phyloP scores from a whole-genome alignment of 2,888 invertebrate genomes.

The Microplitis manilae region DNA sequence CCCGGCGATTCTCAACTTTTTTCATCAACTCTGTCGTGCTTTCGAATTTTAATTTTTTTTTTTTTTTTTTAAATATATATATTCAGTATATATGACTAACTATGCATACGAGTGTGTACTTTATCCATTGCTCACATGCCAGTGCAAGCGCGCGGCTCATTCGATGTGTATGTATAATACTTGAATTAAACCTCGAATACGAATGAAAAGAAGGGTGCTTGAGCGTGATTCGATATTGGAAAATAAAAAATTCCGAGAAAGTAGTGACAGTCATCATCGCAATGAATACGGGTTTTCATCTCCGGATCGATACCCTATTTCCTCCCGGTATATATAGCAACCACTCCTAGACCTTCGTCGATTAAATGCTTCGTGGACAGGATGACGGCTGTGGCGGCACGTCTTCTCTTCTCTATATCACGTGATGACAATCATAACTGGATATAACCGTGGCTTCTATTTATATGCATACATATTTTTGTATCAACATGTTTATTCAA shows the following conservation, averaged over 20 bases:
- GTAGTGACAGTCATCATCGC: conserved; percentile 27
- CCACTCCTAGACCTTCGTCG: conserved; percentile 52
- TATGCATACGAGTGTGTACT: conserved; percentile 10
- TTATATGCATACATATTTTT: not conserved
- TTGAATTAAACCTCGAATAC: conserved; percentile 24
- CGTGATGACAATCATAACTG: conserved; percentile 28
- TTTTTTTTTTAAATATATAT: conserved; percentile 4
- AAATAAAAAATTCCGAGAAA: conserved; percentile 40
- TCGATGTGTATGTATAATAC: conserved; percentile 10
- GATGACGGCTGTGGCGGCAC: conserved; percentile 48
- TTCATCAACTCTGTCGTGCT: conserved; percentile 24
- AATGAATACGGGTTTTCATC: conserved; percentile 34
- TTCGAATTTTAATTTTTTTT: conserved; percentile 10
- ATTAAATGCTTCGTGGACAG: conserved; percentile 42
- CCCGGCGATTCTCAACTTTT: conserved; percentile 32
- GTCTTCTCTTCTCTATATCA: not conserved
- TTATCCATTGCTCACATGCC: conserved; percentile 16
- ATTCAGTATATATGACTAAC: not conserved
- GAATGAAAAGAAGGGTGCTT: conserved; percentile 23
- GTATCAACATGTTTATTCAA: not conserved
- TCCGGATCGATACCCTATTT: conserved; percentile 69
- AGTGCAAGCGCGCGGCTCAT: not conserved
- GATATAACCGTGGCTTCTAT: conserved; percentile 22
- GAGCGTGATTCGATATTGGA: conserved; percentile 37
- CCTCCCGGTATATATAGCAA: conserved; percentile 50